Base-by-base conservation (phyloP, 2,113 vertebrate genomes). In the Lagopus muta region DNA sequence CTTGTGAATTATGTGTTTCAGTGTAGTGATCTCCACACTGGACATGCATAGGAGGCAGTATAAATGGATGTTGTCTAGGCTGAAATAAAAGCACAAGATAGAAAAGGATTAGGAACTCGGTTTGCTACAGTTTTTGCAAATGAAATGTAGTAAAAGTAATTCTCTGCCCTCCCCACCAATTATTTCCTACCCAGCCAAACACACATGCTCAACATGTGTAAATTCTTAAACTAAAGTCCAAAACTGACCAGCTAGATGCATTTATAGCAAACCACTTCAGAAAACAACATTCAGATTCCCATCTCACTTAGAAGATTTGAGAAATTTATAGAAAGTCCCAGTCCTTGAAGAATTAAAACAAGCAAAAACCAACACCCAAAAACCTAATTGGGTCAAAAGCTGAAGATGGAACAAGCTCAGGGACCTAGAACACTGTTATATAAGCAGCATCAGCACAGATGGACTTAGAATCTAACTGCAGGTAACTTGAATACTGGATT, bases 1-100 rank as follows among this genome's bases (percentile, higher is more conserved):
- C 98, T 98, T 99, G 99, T n/a, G 99, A 99, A 89, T 99, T 99
- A 96, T 98, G 98, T 11, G 98, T 98, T 97, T 99, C 99, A 84
- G 98, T 98, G 93, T 99, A 99, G 96, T 98, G 99, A 72, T 99
- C 99, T 42, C 98, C 97, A 77, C 98, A 99, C 95, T 99, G 99
- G 86, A 98, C 97, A 45, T 99, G 99, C 98, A 98, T 97, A 17
- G 99, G 97, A 90, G 99, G 98, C 96, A 99, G 95, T 97, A 99
- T 99, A 94, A 98, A 99, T 45, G 99, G 98, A 96, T 98, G 99
- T 24, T 99, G 99, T 83, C 99, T 96, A 16, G 98, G 98, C 99
- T 99, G 91, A 85, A 98, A 98, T 50, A 95, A 76, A 95, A 98
- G 38, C 73, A 95, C 38, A 95, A 64, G 48, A 40, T 40, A 24